Evolutionary conservation across 2,797 vertebrate genomes (phyloP).

Genomic region (Sebastes reedi): DNA sequence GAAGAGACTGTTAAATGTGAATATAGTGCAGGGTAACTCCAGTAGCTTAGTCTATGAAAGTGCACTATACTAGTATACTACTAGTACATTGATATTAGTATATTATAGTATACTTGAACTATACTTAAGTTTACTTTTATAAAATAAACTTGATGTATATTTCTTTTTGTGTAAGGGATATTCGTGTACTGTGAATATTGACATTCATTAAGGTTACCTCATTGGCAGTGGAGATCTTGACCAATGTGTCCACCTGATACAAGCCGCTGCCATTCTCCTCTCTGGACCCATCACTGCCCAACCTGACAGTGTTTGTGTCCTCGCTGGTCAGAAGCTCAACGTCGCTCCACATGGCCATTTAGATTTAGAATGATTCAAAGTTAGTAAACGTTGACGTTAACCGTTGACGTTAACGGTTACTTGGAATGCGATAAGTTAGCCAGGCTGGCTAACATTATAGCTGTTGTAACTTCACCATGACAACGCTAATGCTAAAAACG

Average conservation of each 20-base stretch:
- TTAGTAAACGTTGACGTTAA: neutral
- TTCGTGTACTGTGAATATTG: neutral
- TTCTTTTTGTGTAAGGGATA: no score
- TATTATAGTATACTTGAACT: no score
- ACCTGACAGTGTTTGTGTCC: conserved; percentile 85
- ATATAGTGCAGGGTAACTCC: no score
- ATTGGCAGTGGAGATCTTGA: conserved; percentile 86
- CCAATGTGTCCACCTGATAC: conserved; percentile 91
- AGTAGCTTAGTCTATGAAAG: no score
- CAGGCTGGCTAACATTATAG: neutral
- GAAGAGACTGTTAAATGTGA: no score
- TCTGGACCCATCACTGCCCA: conserved; percentile 75
- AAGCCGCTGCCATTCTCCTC: conserved; percentile 86
- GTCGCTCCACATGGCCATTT: conserved; percentile 89
- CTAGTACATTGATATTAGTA: no score
- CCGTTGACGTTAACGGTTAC: neutral
- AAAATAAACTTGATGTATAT: no score
- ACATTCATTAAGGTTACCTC: conserved; percentile 78
- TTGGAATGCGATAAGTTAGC: neutral
- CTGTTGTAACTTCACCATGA: neutral
- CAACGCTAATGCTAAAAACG: neutral
- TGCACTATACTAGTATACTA: no score
- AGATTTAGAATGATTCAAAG: neutral
- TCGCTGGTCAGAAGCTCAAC: conserved; percentile 91
- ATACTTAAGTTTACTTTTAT: no score